phyloP scores from a whole-genome alignment of 1,140 invertebrate genomes.

The Acromyrmex heyeri region DNA sequence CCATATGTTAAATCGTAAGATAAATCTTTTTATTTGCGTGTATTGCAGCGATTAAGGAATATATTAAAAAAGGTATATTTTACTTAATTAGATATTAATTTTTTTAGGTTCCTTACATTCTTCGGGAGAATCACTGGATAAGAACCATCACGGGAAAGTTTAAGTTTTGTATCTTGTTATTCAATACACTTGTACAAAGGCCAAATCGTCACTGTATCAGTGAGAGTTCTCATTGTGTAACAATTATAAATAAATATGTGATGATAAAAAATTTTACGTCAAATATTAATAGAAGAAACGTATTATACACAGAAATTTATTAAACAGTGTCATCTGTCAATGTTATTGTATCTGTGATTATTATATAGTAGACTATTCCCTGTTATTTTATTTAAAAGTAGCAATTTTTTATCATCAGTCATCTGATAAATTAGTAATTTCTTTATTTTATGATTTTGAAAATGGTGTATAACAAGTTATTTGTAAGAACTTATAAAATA shows the following conservation, averaged over 20 bases:
- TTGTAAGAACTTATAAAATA: conserved; percentile 66
- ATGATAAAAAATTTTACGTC: conserved; percentile 56
- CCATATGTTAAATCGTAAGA: neutral
- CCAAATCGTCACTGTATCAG: conserved; percentile 67
- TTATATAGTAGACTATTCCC: conserved; percentile 20
- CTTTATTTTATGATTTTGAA: conserved; percentile 8
- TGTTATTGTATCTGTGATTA: conserved; percentile 49
- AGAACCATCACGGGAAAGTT: conserved; percentile 83
- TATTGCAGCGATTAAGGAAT: neutral
- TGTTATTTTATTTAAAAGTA: conserved; percentile 30
- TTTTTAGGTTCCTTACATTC: conserved; percentile 85
- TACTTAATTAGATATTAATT: conserved; percentile 37
- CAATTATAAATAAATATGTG: conserved; percentile 63
- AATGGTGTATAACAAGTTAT: neutral
- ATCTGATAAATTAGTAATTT: conserved; percentile 12
- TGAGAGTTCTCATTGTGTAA: conserved; percentile 48
- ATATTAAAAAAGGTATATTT: neutral
- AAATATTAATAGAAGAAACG: conserved; percentile 29
- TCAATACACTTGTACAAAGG: conserved; percentile 52
- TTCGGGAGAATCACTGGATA: conserved; percentile 85
- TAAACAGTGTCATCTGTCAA: conserved; percentile 16
- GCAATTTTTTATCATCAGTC: neutral
- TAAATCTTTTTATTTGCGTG: neutral
- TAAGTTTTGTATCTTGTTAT: conserved; percentile 79
- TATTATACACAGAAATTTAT: conserved; percentile 8